Evolutionary conservation across 1,140 invertebrate species (phyloP), one percentile per base, ranked within the genome.

Genomic region (Drosophila watanabei): DNA sequence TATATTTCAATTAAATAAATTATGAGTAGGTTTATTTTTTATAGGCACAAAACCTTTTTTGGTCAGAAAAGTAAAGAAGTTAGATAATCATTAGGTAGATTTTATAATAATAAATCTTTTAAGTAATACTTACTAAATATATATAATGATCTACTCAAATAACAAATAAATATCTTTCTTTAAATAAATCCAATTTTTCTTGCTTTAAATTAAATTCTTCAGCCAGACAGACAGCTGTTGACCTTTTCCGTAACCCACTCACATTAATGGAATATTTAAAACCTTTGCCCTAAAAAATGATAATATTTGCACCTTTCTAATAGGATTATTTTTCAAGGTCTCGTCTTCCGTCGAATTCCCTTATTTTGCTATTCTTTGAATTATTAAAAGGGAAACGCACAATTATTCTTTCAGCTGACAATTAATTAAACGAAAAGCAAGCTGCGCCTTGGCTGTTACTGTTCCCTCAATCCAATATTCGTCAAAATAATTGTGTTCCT

Each of bases 401-500:
- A 56, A 37, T 56, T 37, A 24, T 37, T n/a, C 11, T 33, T 56
- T 6, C 20, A 6, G 33, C 52, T 56, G 52, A 16, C 52, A 59
- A 52, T 54, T 24, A 62, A 65, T 45, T 65, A 43, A n/a, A 8
- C 30, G 56, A 45, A 43, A n/a, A 24, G 28, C 28, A 20, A 39
- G 16, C 18, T n/a, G 7, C 11, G 5, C 2, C 28, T 16, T 11
- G 32, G 9, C 18, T 13, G n/a, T n/a, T n/a, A n/a, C n/a, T n/a
- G 33, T 16, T 54, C 28, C 5, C 5, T 5, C 16, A 14, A 33
- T 20, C 39, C 37, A 14, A n/a, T n/a, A n/a, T n/a, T n/a, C n/a
- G n/a, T n/a, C n/a, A n/a, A n/a, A 60, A 43, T 72, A 72, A 72
- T 72, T 73, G 70, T 43, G 16, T 37, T 72, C 37, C 43, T 20